These are phyloP conservation scores for Columba guinea DNA, from an alignment of 2,797 vertebrate species.

Conservation along the genomic window DNA sequence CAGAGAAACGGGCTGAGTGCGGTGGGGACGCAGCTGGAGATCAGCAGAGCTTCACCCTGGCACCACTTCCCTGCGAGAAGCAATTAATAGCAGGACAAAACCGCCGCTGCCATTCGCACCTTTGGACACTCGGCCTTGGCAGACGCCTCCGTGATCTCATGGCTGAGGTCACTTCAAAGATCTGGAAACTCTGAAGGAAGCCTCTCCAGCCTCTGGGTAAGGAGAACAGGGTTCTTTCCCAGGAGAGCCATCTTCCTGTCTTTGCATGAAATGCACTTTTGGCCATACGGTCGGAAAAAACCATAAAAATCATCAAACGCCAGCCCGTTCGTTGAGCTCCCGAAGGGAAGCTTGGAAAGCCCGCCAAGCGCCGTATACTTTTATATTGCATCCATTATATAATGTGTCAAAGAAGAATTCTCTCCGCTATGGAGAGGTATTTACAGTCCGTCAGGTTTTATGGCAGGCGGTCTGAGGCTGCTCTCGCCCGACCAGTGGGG, in stretches of 20 bases:
- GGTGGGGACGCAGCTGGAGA: neutral
- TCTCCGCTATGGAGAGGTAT: neutral
- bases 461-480: neutral
- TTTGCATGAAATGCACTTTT: neutral
- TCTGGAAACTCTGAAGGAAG: constrained; percentile 24
- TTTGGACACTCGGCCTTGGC: neutral
- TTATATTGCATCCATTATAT: constrained; percentile 34
- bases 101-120: neutral
- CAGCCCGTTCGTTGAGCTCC: neutral
- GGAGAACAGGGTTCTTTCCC: constrained; percentile 7
- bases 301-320: neutral
- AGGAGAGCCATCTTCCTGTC: neutral
- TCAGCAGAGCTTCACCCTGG: neutral
- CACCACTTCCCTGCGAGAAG: neutral
- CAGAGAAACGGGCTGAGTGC: neutral
- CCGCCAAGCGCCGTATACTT: neutral
- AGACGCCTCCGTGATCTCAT: neutral
- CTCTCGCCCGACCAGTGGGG: neutral
- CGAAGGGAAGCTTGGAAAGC: neutral
- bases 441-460: neutral
- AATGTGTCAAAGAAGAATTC: constrained; percentile 31
- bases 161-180: neutral
- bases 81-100: neutral
- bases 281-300: neutral
- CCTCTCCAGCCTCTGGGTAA: neutral